Evolutionary conservation across 1,140 invertebrate species (phyloP).

Genomic region (Notospermus geniculatus): DNA sequence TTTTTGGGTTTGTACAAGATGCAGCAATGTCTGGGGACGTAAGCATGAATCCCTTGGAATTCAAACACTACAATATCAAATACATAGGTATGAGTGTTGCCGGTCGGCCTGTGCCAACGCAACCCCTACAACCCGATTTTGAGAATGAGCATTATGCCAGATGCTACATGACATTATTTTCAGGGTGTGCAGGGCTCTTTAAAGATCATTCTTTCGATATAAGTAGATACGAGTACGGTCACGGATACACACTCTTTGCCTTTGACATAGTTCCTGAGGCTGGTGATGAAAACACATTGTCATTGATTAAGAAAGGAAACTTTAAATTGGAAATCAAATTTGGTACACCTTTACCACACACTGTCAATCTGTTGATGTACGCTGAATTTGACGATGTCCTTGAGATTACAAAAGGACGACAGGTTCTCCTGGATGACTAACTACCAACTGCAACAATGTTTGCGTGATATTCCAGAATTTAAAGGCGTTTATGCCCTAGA

Average conservation of each 20-base stretch:
- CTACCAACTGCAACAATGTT: neutral
- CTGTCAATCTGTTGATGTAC: constrained; percentile 1
- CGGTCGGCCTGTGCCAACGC: neutral
- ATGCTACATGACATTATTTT: neutral
- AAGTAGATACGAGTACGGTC: neutral
- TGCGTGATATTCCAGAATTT: neutral
- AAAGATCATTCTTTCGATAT: neutral
- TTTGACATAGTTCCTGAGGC: neutral
- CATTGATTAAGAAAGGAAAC: neutral
- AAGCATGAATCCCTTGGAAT: neutral
- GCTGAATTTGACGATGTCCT: constrained; percentile 7
- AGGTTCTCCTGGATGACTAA: neutral
- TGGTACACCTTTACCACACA: neutral
- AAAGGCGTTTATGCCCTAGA: constrained; percentile 2
- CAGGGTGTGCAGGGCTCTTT: neutral
- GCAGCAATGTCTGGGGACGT: neutral
- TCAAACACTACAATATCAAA: neutral
- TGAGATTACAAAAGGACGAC: neutral
- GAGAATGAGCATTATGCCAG: neutral
- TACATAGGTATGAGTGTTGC: neutral
- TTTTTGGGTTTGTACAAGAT: too few relatives aligned
- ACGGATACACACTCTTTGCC: neutral
- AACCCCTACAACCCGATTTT: neutral
- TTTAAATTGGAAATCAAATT: neutral
- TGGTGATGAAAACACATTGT: neutral